phyloP scores from a whole-genome alignment of 2,888 invertebrate species.

The Amblyjoppa proteus region DNA sequence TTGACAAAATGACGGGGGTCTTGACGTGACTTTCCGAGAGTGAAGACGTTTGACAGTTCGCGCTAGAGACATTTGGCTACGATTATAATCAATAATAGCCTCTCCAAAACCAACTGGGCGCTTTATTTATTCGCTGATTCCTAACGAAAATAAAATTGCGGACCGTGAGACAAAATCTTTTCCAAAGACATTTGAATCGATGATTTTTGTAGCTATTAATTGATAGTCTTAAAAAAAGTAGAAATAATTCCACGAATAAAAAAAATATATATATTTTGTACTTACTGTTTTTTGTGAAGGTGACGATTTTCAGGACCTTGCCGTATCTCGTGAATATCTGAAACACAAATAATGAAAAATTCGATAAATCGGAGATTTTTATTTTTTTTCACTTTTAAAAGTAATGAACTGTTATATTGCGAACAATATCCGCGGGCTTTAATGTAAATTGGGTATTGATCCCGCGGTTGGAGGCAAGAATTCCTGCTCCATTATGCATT shows the following conservation, averaged over 20 bases:
- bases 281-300: conserved; percentile 99
- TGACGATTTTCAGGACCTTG: conserved; percentile 99
- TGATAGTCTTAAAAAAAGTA: too few relatives aligned
- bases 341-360: conserved; percentile 80
- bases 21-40: too few relatives aligned
- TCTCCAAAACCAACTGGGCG: too few relatives aligned
- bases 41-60: too few relatives aligned
- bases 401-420: conserved; percentile 12
- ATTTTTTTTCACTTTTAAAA: not conserved
- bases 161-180: too few relatives aligned
- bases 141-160: too few relatives aligned
- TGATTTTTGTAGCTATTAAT: too few relatives aligned
- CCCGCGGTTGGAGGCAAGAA: conserved; percentile 34
- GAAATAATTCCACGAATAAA: not conserved
- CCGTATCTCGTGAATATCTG: conserved; percentile 99
- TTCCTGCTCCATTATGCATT: conserved; percentile 25
- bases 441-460: conserved; percentile 43
- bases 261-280: conserved; percentile 75
- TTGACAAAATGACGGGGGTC: too few relatives aligned
- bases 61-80: too few relatives aligned
- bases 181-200: too few relatives aligned
- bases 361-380: conserved; percentile 7
- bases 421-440: conserved; percentile 2
- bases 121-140: too few relatives aligned
- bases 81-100: too few relatives aligned